Percentiles rank a stretch among this genome's conserved stretches.
Conservation (phyloP, 2,797 vertebrate species). For the Chelidonichthys spinosus region DNA sequence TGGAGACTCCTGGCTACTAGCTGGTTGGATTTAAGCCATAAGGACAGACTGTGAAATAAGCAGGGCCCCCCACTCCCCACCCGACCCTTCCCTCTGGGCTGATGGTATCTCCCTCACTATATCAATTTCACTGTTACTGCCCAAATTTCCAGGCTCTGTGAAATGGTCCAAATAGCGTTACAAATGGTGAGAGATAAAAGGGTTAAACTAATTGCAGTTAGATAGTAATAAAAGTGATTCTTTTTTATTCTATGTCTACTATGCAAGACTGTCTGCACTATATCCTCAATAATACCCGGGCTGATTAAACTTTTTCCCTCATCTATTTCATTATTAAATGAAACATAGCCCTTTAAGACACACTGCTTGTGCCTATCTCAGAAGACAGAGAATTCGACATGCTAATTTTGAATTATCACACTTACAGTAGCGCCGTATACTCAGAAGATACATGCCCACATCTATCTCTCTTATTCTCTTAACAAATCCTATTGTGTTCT, state of each 20-base stretch:
- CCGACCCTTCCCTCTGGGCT: slow-evolving; percentile 81
- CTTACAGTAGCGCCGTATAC: slow-evolving; percentile 68
- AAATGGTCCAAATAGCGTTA: slow-evolving; percentile 86
- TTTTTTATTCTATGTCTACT: slow-evolving; percentile 82
- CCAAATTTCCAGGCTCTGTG: slow-evolving; percentile 84
- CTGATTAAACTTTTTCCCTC: slow-evolving; percentile 82
- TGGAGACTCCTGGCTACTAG: slow-evolving; percentile 56
- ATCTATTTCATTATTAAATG: slow-evolving; percentile 82
- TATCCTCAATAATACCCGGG: slow-evolving; percentile 78
- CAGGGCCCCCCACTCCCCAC: slow-evolving; percentile 67
- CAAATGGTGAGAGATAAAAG: slow-evolving; percentile 87
- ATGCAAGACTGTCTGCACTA: slow-evolving; percentile 71
- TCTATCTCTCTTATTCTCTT: slow-evolving; percentile 73
- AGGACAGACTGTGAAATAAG: slow-evolving; percentile 85
- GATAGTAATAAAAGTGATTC: slow-evolving; percentile 85
- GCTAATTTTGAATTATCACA: slow-evolving; percentile 82
- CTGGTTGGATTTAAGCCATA: slow-evolving; percentile 78
- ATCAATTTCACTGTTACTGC: slow-evolving; percentile 84
- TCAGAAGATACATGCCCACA: slow-evolving; percentile 70
- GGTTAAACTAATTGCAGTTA: slow-evolving; percentile 87
- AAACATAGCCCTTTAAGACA: slow-evolving; percentile 75
- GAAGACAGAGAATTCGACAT: slow-evolving; percentile 77
- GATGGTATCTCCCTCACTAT: slow-evolving; percentile 85
- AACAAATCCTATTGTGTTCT: slow-evolving; percentile 74
- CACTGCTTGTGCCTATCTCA: slow-evolving; percentile 74